Conservation (phyloP, 2,113 vertebrate species). For the Condylura cristata region DNA sequence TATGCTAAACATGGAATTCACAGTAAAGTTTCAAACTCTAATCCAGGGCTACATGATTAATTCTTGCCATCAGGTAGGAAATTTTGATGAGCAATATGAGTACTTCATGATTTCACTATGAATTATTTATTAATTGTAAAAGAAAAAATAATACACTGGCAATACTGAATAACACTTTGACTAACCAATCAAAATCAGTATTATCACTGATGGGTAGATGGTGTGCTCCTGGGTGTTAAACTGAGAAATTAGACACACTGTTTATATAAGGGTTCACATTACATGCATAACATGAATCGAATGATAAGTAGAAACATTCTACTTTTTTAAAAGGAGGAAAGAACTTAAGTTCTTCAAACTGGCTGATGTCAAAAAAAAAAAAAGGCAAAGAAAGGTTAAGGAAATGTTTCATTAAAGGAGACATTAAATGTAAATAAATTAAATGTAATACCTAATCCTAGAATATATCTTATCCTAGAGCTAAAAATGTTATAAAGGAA, state of each 20-base stretch:
- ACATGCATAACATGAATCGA: not conserved
- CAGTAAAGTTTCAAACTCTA: not conserved
- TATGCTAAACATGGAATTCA: not conserved
- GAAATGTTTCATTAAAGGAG: not conserved
- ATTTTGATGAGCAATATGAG: constrained; percentile 19
- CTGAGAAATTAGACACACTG: not conserved
- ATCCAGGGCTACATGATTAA: not conserved
- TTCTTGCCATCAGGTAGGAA: not conserved
- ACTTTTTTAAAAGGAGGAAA: not conserved
- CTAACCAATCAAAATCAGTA: not conserved
- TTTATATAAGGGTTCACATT: not conserved
- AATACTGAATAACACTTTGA: not conserved
- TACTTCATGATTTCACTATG: not conserved
- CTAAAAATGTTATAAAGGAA: not conserved
- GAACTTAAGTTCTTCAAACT: not conserved
- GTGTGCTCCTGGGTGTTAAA: not conserved
- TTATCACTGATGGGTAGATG: not conserved
- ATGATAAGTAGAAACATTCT: not conserved
- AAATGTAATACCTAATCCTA: constrained; percentile 17
- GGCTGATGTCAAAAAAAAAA: not conserved
- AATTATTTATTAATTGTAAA: not conserved
- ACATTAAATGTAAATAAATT: not conserved
- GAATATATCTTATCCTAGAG: not conserved
- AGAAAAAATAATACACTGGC: not conserved
- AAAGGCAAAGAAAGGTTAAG: not conserved